Conservation (phyloP, 2,888 invertebrate species). For the Nasonia oneida region DNA sequence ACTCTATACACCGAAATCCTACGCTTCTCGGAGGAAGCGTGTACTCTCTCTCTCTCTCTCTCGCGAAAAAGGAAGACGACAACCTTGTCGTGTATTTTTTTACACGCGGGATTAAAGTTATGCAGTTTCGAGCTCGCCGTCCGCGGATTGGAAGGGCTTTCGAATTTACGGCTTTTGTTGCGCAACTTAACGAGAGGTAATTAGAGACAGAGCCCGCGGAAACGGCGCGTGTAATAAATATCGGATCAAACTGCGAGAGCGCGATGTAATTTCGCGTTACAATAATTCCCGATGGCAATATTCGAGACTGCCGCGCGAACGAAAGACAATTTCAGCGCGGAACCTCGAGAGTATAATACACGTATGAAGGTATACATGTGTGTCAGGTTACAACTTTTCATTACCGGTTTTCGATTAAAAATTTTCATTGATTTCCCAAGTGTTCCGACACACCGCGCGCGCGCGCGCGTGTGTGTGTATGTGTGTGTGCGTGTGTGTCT, state of each 20-base stretch:
- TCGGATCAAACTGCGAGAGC: background rate
- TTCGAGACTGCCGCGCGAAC: background rate
- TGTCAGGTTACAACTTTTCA: background rate
- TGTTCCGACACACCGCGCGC: background rate
- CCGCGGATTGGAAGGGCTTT: background rate
- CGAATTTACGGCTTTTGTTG: background rate
- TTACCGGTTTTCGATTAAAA: background rate
- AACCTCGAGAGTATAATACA: background rate
- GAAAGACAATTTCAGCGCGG: background rate
- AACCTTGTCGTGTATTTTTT: background rate
- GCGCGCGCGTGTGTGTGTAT: background rate
- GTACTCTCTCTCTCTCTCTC: background rate
- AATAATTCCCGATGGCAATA: background rate
- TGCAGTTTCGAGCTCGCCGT: background rate
- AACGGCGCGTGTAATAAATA: background rate
- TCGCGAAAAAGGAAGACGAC: constrained; percentile 13
- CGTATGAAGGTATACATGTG: background rate
- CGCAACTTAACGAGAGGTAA: background rate
- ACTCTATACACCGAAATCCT: constrained; percentile 31
- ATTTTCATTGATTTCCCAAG: constrained; percentile 15
- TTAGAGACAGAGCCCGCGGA: background rate
- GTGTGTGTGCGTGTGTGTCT: background rate
- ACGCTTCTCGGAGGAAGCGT: constrained; percentile 7
- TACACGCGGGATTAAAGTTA: background rate
- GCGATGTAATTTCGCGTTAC: background rate